A percentile compares a stretch with the other conserved stretches of the same genome.
phyloP scores from a whole-genome alignment of 2,113 vertebrate species.

The Prolemur simus region DNA sequence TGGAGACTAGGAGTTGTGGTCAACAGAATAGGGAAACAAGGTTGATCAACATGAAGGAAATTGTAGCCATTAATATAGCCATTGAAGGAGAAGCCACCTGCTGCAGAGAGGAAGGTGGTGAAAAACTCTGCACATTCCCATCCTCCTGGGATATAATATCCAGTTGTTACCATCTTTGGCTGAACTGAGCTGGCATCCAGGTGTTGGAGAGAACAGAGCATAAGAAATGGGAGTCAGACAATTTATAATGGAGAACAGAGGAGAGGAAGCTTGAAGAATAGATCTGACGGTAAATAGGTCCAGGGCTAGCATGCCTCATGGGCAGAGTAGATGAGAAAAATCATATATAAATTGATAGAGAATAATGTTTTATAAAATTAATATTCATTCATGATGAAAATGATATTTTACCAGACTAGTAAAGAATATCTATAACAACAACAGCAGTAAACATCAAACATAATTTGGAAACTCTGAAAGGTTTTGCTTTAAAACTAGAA shows the following conservation, averaged over 20 bases:
- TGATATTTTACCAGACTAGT: background rate
- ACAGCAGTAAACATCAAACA: background rate
- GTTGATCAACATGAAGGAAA: background rate
- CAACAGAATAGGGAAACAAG: background rate
- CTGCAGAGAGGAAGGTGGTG: background rate
- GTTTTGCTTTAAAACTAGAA: background rate
- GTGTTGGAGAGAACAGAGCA: background rate
- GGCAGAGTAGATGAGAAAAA: background rate
- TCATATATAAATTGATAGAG: background rate
- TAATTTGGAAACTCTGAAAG: background rate
- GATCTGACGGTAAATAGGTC: background rate
- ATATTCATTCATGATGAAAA: background rate
- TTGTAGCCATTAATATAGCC: background rate
- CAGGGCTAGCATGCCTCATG: background rate
- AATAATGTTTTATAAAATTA: background rate
- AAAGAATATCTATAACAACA: background rate
- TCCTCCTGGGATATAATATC: background rate
- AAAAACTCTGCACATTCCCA: background rate
- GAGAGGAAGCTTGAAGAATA: background rate
- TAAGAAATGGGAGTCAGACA: background rate
- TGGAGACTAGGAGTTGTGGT: background rate
- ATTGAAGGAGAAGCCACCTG: background rate
- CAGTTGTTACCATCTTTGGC: background rate
- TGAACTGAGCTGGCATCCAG: background rate
- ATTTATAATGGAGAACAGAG: background rate